Percentiles rank a stretch among this genome's conserved stretches.
Conservation (phyloP, 2,888 invertebrate species). For the Chorisops tibialis region DNA sequence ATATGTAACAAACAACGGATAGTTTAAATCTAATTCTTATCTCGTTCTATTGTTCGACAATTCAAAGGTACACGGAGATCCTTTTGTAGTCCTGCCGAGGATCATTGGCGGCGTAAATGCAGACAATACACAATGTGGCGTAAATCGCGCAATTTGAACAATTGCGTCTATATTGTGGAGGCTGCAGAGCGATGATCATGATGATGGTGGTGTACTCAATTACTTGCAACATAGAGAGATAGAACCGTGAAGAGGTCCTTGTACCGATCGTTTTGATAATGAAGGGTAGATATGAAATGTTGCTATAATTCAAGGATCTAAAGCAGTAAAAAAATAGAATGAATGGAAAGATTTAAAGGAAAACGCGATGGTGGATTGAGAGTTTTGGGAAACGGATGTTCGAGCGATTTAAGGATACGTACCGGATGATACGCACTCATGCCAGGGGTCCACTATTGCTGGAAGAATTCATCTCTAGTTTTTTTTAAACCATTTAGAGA, state of each 20-base stretch:
- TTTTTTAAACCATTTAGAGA: no score
- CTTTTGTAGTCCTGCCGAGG: conserved; percentile 6
- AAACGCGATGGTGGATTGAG: not conserved
- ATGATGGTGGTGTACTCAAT: conserved; percentile 24
- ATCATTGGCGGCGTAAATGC: not conserved
- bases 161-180: not conserved
- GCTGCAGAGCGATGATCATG: not conserved
- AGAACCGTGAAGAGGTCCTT: not conserved
- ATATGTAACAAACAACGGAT: conserved; percentile 21
- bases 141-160: conserved; percentile 25
- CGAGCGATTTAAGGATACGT: not conserved
- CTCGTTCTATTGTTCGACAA: conserved; percentile 23
- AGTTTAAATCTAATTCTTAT: conserved; percentile 29
- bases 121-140: conserved; percentile 16
- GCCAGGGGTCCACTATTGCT: not conserved
- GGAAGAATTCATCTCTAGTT: no score
- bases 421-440: not conserved
- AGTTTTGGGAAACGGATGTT: not conserved
- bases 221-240: not conserved
- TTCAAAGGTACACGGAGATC: conserved; percentile 4
- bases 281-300: not conserved
- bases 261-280: not conserved
- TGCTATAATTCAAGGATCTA: not conserved
- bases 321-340: not conserved
- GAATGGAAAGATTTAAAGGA: not conserved